Evolutionary conservation across 2,888 invertebrate genomes (phyloP).

Genomic region (Agonopterix arenella): DNA sequence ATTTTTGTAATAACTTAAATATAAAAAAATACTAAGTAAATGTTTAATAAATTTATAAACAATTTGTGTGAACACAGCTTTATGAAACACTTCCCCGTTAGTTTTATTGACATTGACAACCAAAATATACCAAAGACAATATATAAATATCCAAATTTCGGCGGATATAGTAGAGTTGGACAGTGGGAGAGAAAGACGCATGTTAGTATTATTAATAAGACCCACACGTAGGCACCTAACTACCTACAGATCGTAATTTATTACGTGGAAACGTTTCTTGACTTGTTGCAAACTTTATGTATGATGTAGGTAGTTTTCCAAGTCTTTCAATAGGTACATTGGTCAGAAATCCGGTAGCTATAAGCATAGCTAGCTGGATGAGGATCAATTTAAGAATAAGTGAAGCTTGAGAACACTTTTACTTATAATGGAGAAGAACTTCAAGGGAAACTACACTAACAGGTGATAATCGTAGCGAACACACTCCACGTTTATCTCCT

Average conservation of each 20-base stretch:
- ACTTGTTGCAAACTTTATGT: not conserved
- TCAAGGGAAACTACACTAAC: no score
- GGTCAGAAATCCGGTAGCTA: not conserved
- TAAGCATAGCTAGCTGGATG: not conserved
- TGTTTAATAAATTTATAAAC: not conserved
- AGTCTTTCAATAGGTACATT: not conserved
- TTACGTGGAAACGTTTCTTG: not conserved
- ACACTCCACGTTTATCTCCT: no score
- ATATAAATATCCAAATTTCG: constrained; percentile 27
- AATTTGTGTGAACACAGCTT: constrained; percentile 10
- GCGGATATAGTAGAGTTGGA: constrained; percentile 20
- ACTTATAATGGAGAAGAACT: no score
- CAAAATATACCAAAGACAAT: constrained; percentile 39
- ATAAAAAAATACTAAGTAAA: no score
- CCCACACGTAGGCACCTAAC: constrained; percentile 11
- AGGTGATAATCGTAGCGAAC: no score
- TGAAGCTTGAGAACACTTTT: no score
- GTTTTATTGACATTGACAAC: constrained; percentile 38
- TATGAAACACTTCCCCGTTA: constrained; percentile 15
- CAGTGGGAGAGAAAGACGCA: constrained; percentile 14
- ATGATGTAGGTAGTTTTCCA: not conserved
- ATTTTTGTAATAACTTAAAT: no score
- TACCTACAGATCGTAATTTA: constrained; percentile 8
- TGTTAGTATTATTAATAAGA: constrained; percentile 21
- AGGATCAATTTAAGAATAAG: no score